Evolutionary conservation across 2,888 invertebrate genomes (phyloP), one percentile per base, ranked within the genome.

Genomic region (Tachina fera): DNA sequence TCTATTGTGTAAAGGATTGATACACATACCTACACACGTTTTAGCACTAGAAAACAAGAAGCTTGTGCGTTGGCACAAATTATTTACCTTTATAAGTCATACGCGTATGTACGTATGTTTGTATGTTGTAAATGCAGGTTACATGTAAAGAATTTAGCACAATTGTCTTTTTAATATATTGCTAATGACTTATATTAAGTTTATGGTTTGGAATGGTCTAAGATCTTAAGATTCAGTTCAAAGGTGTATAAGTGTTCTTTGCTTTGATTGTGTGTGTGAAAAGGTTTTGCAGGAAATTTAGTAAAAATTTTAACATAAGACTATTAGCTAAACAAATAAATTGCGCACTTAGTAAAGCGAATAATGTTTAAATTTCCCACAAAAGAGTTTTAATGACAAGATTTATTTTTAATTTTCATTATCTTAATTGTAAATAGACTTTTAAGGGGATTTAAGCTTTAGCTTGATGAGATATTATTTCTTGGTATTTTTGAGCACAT

Each of bases 141-240:
- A 11, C 16, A 58, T 58, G 71, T 47, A 58, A 58, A 60, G 22
- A 67, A 77, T 68, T 71, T 63, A 56, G 65, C 79, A 56, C 65
- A 3, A 61, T 68, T 61, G 60, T 63, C 60, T 68, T 61, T 41
- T 39, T 70, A 63, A 61, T 82, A 56, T 61, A 70, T 76, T 76
- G 51, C 53, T 82, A 75, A 82, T 70, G 70, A 70, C 60, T 75
- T 63, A 19, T 61, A 70, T 68, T 70, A 70, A 75, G 45, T 68
- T 70, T 61, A 45, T 61, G 71, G 16, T 45, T 45, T 39, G 14
- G 13, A 14, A 49, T 61, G 41, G 68, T 47, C 39, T 22, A 9
- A 67, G 13, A 49, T n/a, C 58, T 60, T 49, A 41, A 67, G 47
- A 41, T 43, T 39, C 56, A 22, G 19, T 53, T 41, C 10, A 1